These are phyloP conservation scores for Lynx canadensis DNA, from an alignment of 2,113 vertebrate genomes.

Conservation along the genomic window DNA sequence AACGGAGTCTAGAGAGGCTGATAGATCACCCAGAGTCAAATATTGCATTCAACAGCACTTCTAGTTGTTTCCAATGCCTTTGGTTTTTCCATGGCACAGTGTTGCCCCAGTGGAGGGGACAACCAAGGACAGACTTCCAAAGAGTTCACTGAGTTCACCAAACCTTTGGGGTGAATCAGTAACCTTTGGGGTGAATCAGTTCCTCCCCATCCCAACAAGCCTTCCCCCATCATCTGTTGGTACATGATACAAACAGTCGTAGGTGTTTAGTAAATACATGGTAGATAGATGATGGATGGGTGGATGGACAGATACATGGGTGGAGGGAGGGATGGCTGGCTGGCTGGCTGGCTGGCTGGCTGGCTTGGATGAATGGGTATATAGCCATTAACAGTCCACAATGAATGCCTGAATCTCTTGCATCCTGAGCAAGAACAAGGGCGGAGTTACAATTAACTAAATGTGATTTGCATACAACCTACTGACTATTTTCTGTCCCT, in stretches of 20 bases:
- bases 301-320: background rate
- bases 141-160: background rate
- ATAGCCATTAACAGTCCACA: background rate
- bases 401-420: background rate
- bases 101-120: background rate
- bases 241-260: background rate
- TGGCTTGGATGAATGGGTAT: background rate
- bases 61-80: background rate
- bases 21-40: background rate
- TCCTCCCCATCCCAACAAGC: background rate
- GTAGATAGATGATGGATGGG: background rate
- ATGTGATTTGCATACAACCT: background rate
- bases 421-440: background rate
- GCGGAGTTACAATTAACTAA: background rate
- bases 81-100: background rate
- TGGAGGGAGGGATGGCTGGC: too few species aligned
- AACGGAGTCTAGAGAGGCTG: background rate
- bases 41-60: background rate
- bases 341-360: too few species aligned
- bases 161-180: background rate
- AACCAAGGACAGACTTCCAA: background rate
- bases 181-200: background rate
- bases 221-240: background rate
- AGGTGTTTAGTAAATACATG: background rate
- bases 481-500: background rate